A percentile compares a stretch with the other conserved stretches of the same genome.
These are phyloP conservation scores for Acipenser oxyrinchus DNA, from an alignment of 2,797 vertebrate species.

Conservation along the genomic window DNA sequence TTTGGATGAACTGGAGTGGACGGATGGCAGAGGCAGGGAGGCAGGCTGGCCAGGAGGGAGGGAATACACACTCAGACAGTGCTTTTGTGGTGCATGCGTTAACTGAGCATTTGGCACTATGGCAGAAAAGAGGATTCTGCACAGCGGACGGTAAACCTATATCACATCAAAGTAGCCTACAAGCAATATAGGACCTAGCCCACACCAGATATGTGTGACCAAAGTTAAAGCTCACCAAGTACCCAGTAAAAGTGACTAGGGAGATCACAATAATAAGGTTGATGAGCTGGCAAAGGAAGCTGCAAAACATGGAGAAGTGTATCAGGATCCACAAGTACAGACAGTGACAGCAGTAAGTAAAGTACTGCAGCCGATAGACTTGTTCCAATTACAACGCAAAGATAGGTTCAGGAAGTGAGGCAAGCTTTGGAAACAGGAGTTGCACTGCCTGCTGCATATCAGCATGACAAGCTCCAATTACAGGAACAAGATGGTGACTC, in stretches of 20 bases:
- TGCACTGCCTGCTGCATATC: no score
- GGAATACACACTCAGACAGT: not conserved
- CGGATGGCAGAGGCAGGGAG: no score
- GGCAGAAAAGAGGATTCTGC: not conserved
- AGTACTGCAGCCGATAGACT: no score
- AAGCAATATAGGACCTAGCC: not conserved
- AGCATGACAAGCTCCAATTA: no score
- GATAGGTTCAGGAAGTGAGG: no score
- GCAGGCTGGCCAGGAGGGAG: no score
- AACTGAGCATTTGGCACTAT: not conserved
- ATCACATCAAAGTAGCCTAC: not conserved
- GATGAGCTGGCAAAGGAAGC: not conserved
- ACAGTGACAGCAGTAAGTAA: no score
- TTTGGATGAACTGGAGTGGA: no score
- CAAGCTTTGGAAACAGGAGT: no score
- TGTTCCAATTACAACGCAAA: no score
- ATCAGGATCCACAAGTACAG: no score
- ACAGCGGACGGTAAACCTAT: not conserved
- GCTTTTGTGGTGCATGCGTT: slow-evolving; percentile 1
- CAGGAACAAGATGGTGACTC: no score
- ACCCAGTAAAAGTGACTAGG: not conserved
- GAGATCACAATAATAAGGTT: not conserved
- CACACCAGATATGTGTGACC: not conserved
- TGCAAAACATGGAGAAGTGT: not conserved
- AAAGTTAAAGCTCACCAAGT: slow-evolving; percentile 2